These are phyloP conservation scores for Macrosoma leucophasiata DNA, from an alignment of 2,888 invertebrate species.

Conservation along the genomic window DNA sequence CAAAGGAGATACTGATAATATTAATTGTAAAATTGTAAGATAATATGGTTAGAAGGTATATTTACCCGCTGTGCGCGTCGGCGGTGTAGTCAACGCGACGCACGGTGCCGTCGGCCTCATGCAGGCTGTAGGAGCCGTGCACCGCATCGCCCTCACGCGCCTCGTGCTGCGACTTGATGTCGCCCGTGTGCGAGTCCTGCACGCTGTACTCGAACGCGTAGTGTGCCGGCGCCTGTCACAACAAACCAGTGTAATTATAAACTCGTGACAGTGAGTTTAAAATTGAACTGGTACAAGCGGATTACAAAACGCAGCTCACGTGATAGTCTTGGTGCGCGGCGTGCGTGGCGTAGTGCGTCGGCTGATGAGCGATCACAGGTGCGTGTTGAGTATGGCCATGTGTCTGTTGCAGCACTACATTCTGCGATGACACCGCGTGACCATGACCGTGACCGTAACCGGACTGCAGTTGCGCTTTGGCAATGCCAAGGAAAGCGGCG, in stretches of 20 bases:
- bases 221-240: slow-evolving; percentile 36
- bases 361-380: slow-evolving; percentile 14
- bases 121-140: slow-evolving; percentile 78
- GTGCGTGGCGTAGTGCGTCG: slow-evolving; percentile 18
- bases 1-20: no score
- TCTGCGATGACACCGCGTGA: slow-evolving; percentile 37
- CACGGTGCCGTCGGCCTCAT: slow-evolving; percentile 76
- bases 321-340: slow-evolving; percentile 34
- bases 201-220: slow-evolving; percentile 39
- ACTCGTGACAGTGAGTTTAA: no score
- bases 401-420: slow-evolving; percentile 37
- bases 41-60: not conserved
- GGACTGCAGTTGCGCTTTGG: slow-evolving; percentile 17
- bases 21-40: not conserved
- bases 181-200: slow-evolving; percentile 65
- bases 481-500: slow-evolving; percentile 29
- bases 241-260: no score
- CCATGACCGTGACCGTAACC: slow-evolving; percentile 24
- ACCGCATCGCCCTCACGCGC: slow-evolving; percentile 64
- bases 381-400: slow-evolving; percentile 30
- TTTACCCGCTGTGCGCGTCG: slow-evolving; percentile 73
- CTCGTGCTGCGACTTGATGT: slow-evolving; percentile 66
- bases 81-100: slow-evolving; percentile 77
- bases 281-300: no score
- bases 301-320: slow-evolving; percentile 4